Conservation (phyloP, 2,797 vertebrate species). For the Smutsia temminckii region DNA sequence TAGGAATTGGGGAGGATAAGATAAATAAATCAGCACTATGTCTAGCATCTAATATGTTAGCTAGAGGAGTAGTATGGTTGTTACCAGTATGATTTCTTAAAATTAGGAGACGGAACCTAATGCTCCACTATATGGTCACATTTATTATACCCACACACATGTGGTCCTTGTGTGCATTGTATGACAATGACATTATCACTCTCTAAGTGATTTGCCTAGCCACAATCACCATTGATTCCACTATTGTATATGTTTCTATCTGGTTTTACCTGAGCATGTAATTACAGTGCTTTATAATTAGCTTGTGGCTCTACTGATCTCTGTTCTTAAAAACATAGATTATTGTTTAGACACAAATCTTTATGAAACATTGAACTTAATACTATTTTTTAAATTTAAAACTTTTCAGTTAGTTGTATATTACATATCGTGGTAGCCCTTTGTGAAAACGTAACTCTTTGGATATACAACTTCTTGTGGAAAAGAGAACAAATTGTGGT, state of each 20-base stretch:
- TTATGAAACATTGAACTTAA: neutral
- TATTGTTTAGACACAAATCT: conserved; percentile 24
- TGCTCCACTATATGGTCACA: neutral
- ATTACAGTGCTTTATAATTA: conserved; percentile 16
- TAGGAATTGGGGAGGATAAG: neutral
- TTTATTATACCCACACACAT: neutral
- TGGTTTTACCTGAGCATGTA: conserved; percentile 30
- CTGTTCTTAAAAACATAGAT: conserved; percentile 10
- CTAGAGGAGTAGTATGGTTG: neutral
- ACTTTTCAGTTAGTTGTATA: neutral
- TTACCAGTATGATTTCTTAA: neutral
- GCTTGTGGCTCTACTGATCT: neutral
- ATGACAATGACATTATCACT: neutral
- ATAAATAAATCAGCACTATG: neutral
- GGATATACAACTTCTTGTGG: neutral
- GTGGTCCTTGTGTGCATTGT: neutral
- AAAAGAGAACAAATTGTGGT: neutral
- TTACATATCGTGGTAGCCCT: neutral
- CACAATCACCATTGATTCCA: conserved; percentile 6
- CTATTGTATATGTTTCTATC: neutral
- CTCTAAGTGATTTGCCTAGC: neutral
- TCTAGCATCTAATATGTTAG: neutral
- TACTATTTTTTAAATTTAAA: conserved; percentile 14
- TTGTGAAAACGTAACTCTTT: neutral
- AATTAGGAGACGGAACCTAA: neutral